phyloP scores from a whole-genome alignment of 2,113 vertebrate species.

The Megaceryle torquata region DNA sequence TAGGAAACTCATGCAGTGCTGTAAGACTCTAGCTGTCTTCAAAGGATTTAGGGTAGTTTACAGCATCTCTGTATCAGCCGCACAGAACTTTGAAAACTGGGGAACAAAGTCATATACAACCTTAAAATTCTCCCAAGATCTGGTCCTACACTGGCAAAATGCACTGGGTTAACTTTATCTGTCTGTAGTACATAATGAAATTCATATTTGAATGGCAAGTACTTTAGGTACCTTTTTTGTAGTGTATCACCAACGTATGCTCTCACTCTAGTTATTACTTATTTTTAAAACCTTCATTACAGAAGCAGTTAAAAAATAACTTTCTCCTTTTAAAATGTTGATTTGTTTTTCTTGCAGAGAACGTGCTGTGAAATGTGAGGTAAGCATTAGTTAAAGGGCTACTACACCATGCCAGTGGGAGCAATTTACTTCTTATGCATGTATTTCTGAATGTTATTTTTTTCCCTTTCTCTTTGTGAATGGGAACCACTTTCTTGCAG shows the following conservation, averaged over 20 bases:
- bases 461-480: conserved; percentile 16
- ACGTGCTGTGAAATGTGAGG: conserved; percentile 40
- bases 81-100: background rate
- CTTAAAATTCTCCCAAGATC: background rate
- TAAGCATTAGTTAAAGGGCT: conserved; percentile 61
- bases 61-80: background rate
- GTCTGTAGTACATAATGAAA: conserved; percentile 51
- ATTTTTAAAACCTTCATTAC: conserved; percentile 69
- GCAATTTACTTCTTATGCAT: conserved; percentile 45
- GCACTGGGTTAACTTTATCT: conserved; percentile 18
- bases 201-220: conserved; percentile 48
- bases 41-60: background rate
- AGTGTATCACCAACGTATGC: conserved; percentile 52
- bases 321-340: conserved; percentile 68
- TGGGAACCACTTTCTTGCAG: background rate
- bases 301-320: conserved; percentile 70
- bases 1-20: background rate
- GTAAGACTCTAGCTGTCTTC: background rate
- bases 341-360: conserved; percentile 70
- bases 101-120: background rate
- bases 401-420: background rate
- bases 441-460: conserved; percentile 22
- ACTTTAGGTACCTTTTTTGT: conserved; percentile 40
- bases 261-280: conserved; percentile 64
- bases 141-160: background rate